Evolutionary conservation across 2,113 vertebrate genomes (phyloP).

Genomic region (pig (Sus scrofa)): DNA sequence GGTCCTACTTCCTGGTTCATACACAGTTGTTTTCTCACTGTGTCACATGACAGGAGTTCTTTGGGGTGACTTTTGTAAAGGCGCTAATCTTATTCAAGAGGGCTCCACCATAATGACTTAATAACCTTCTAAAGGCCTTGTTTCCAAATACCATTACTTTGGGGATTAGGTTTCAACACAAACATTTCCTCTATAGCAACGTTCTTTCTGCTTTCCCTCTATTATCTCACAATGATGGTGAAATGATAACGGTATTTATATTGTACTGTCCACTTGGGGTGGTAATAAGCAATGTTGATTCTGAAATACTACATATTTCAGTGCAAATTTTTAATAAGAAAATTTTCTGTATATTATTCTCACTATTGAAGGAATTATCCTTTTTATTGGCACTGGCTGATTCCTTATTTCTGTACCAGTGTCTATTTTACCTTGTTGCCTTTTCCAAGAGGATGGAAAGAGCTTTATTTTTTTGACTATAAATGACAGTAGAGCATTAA

Average conservation of each 20-base stretch:
- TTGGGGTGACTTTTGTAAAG: neutral
- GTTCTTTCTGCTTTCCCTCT: neutral
- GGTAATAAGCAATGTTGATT: neutral
- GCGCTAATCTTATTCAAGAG: neutral
- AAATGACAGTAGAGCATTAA: constrained; percentile 87
- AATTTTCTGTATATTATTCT: constrained; percentile 36
- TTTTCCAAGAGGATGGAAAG: constrained; percentile 83
- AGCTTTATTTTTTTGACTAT: constrained; percentile 85
- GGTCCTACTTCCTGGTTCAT: neutral
- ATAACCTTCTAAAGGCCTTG: neutral
- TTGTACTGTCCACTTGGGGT: neutral
- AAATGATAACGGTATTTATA: neutral
- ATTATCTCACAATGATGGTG: neutral
- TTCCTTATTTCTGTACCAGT: constrained; percentile 45
- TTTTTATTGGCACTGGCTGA: neutral
- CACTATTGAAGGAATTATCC: neutral
- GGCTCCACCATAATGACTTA: neutral
- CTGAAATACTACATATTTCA: neutral
- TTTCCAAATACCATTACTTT: neutral
- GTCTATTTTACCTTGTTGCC: constrained; percentile 72
- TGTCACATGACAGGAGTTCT: neutral
- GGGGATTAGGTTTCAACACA: neutral
- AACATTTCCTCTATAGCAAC: neutral
- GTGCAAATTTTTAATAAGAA: neutral
- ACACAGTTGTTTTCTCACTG: neutral